Percentiles rank a stretch among this genome's conserved stretches.
phyloP scores from a whole-genome alignment of 92 coral and sea anemone species.

The Parazoanthus darwini region DNA sequence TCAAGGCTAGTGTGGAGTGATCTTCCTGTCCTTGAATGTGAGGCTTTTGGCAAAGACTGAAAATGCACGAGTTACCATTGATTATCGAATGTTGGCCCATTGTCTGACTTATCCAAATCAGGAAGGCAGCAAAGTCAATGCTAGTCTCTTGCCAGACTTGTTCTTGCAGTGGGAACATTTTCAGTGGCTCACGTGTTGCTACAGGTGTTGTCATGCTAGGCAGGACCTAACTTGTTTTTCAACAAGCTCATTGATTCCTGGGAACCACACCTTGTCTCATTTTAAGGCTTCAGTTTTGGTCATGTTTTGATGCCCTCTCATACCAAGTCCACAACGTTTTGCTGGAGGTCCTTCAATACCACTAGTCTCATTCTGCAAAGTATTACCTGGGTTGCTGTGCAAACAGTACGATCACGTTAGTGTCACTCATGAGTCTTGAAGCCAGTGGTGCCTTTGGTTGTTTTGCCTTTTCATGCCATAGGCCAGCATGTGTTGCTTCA shows the following conservation, averaged over 20 bases:
- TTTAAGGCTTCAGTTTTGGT: constrained; percentile 21
- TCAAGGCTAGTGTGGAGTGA: too few relatives aligned
- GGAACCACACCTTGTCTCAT: constrained; percentile 36
- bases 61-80: too few relatives aligned
- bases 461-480: too few relatives aligned
- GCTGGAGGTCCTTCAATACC: constrained; percentile 6
- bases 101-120: too few relatives aligned
- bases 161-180: not conserved
- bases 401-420: not conserved
- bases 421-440: not conserved
- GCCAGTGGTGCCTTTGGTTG: not conserved
- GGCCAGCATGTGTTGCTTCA: constrained; percentile 7
- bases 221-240: constrained; percentile 22
- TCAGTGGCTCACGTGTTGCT: constrained; percentile 15
- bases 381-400: constrained; percentile 3
- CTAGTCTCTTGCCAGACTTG: too few relatives aligned
- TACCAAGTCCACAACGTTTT: not conserved
- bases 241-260: constrained; percentile 26
- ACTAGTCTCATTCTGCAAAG: constrained; percentile 14
- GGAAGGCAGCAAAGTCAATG: too few relatives aligned
- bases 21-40: too few relatives aligned
- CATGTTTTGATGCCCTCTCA: constrained; percentile 37
- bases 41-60: too few relatives aligned
- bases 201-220: not conserved
- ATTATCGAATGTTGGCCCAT: too few relatives aligned